Percentiles rank a stretch among this genome's conserved stretches.
Evolutionary conservation across 2,797 vertebrate genomes (phyloP).

Genomic region (Arvicola amphibius): DNA sequence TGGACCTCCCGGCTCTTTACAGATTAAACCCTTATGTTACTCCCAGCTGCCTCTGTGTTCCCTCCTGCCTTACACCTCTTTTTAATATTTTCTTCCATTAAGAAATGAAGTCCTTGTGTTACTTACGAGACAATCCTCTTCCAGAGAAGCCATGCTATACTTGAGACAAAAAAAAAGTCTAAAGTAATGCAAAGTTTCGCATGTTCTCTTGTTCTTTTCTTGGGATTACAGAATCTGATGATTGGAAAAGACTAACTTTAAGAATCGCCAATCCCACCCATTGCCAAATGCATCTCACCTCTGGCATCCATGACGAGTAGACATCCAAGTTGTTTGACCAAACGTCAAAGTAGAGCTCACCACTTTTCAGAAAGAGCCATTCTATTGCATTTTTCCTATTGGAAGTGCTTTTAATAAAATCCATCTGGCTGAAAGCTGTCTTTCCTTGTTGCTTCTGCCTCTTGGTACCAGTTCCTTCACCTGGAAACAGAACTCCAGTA

Average conservation of each 20-base stretch:
- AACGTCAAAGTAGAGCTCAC: neutral
- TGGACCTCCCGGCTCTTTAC: conserved; percentile 56
- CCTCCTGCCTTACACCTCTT: conserved; percentile 61
- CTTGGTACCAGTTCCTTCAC: neutral
- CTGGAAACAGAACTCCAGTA: conserved; percentile 22
- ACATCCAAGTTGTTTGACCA: neutral
- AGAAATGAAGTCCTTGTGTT: conserved; percentile 72
- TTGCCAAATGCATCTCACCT: neutral
- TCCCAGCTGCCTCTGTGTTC: conserved; percentile 48
- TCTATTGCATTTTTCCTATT: neutral
- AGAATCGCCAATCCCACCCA: neutral
- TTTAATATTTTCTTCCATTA: conserved; percentile 73
- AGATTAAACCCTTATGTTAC: conserved; percentile 65
- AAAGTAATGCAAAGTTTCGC: conserved; percentile 1
- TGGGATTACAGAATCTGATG: conserved; percentile 20
- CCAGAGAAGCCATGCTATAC: conserved; percentile 23
- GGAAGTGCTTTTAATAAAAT: neutral
- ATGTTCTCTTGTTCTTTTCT: neutral
- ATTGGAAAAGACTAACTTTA: neutral
- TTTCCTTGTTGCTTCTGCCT: conserved; percentile 18
- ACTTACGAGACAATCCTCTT: conserved; percentile 43
- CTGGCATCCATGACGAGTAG: neutral
- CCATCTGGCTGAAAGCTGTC: neutral
- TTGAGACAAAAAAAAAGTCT: conserved; percentile 9
- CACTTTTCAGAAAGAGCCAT: neutral